Evolutionary conservation across 2,888 invertebrate species (phyloP), one percentile per base, ranked within the genome.

Genomic region (Stenichneumon culpator): DNA sequence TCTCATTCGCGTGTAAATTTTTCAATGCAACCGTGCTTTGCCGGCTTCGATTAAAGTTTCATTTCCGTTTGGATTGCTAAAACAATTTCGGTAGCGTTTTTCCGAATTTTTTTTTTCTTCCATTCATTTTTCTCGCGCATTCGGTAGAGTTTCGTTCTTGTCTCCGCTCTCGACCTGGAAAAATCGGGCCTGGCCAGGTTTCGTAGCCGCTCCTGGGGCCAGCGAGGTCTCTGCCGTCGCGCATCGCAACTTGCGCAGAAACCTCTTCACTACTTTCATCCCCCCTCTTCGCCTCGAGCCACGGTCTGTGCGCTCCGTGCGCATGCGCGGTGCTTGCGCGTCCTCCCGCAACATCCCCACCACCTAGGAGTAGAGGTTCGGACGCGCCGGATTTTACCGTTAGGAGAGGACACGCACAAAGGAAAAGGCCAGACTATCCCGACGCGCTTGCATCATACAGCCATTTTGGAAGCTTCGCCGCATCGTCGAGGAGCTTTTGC

Each of bases 391-490:
- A 80, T 85, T 86, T 83, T 91, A 91, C 92, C 93, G 93, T 92
- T 92, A 92, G 91, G 57, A 57, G 91, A 91, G 90, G 89, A 92
- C 92, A 93, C 93, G 92, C 93, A 93, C 93, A 93, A 93, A 93
- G 93, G 93, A 93, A 93, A 93, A 93, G 93, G 90, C 92, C 91
- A 88, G 91, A 90, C 89, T 86, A 88, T 87, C 87, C 86, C 90
- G 92, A 93, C 93, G 93, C 94, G 93, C 93, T 93, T 93, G 92
- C 93, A 93, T 92, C 92, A 90, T 90, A 92, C 93, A 92, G 94
- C 94, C 94, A 94, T 94, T 94, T 94, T 94, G 93, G 93, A 93
- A 94, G 94, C 94, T 94, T 93, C 91, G 28, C 87, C 89, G 90
- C 90, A 90, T 91, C 89, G 90, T 89, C 88, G 88, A 91, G 91